Evolutionary conservation across 2,797 vertebrate species (phyloP), one percentile per base, ranked within the genome.

Genomic region (Babyrousa celebensis): DNA sequence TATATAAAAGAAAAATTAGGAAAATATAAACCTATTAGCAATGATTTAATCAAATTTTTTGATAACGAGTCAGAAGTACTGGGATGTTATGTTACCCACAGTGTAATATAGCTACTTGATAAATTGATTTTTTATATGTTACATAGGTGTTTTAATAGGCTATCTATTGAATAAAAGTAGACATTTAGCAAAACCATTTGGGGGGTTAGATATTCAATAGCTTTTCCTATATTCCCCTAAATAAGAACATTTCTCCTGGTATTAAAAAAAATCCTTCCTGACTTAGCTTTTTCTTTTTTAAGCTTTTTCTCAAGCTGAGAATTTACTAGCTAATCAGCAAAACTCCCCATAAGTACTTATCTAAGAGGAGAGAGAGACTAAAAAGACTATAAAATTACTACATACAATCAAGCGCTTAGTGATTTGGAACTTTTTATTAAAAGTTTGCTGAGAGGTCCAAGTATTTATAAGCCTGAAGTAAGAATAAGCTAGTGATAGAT

Each of bases 291-390:
- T 96, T 91, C 75, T 60, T 89, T 60, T 92, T 80, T 40, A 80
- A 48, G 17, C 15, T 87, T 87, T 70, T 58, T 1, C 40, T 94
- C 67, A 87, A 72, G 75, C 52, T 72, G 80, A 27, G 3, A 80
- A 14, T 95, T 95, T 92, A 18, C 17, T 91, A 36, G 20, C 29
- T 93, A 94, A 94, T 92, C 77, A 96, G 32, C 67, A 96, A 94
- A 96, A 80, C 7, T 90, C 6, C 6, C 25, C 27, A 4, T 52
- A 93, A 78, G 56, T 27, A 92, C 17, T 77, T 68, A 20, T 56
- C 58, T 68, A 87, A 71, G 23, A 92, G 5, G 17, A 74, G 62
- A 70, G 43, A 48, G 32, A 56, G 25, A 40, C 70, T 62, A 58
- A 79, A 82, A 79, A 52, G 16, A 58, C 56, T 85, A n/a, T 71